Percentiles rank a stretch among this genome's conserved stretches.
These are phyloP conservation scores for Lophura nycthemera DNA, from an alignment of 2,113 vertebrate species.

Conservation along the genomic window DNA sequence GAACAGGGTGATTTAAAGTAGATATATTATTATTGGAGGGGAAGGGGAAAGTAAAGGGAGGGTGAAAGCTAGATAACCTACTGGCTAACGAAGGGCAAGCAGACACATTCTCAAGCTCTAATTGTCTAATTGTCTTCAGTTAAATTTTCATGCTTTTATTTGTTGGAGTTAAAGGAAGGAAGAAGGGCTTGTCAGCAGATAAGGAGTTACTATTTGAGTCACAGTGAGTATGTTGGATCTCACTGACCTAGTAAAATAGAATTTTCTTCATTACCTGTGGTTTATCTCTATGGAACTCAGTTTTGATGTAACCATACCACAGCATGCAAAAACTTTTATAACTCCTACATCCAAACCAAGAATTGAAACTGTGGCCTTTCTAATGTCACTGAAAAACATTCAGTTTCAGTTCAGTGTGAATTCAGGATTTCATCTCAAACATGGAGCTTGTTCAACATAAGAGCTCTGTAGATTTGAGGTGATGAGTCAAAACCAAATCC, in stretches of 20 bases:
- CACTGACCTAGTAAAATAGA: background rate
- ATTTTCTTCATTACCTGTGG: background rate
- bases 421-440: conserved; percentile 16
- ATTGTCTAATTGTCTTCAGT: background rate
- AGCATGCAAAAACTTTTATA: conserved; percentile 20
- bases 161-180: background rate
- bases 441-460: background rate
- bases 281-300: background rate
- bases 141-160: background rate
- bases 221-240: background rate
- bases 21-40: background rate
- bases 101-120: background rate
- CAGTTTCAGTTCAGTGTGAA: conserved; percentile 33
- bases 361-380: conserved; percentile 21
- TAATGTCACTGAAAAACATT: background rate
- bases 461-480: conserved; percentile 24
- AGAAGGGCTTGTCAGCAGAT: background rate
- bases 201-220: background rate
- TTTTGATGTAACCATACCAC: background rate
- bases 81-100: background rate
- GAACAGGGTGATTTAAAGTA: background rate
- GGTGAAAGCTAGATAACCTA: background rate
- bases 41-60: background rate
- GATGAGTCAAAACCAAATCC: conserved; percentile 1
- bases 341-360: conserved; percentile 4